Base-by-base conservation (phyloP, 2,888 invertebrate genomes). In the Vandiemenella viatica region DNA sequence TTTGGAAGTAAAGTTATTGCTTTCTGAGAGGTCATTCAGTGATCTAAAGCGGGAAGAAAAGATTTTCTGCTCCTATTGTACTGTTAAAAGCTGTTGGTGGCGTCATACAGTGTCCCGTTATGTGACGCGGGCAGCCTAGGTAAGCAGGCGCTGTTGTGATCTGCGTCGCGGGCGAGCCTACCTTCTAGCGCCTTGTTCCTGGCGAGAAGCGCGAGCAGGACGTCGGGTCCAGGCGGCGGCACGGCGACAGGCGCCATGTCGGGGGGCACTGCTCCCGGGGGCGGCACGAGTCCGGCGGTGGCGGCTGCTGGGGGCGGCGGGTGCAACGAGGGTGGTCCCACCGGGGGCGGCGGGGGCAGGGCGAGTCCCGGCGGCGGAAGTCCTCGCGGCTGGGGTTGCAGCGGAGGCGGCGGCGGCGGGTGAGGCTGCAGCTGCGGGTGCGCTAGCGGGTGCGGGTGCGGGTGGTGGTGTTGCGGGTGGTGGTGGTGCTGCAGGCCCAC, bases 111-210 rank as follows among this genome's bases (percentile, higher is more conserved):
- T n/a, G n/a, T n/a, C n/a, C n/a, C n/a, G n/a, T n/a, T n/a, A n/a
- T n/a, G n/a, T n/a, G n/a, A n/a, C n/a, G n/a, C n/a, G n/a, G n/a
- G n/a, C n/a, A n/a, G n/a, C n/a, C n/a, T n/a, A n/a, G n/a, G n/a
- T n/a, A n/a, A n/a, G n/a, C n/a, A n/a, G n/a, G n/a, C n/a, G n/a
- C n/a, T n/a, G n/a, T n/a, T n/a, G n/a, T n/a, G n/a, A n/a, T n/a
- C n/a, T n/a, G n/a, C n/a, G n/a, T n/a, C n/a, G n/a, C n/a, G n/a
- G n/a, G n/a, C n/a, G n/a, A n/a, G 59, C 75, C 72, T 73, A 90
- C 90, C 89, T 86, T 89, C 89, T 43, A 90, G 74, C 52, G 84
- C 81, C 68, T 89, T 88, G 68, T 90, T 90, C 63, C 88, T 77
- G 37, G 88, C 84, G 53, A 90, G 73, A 49, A 90, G 72, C 10